These are phyloP conservation scores for Lasioglossum lativentre DNA, from an alignment of 2,888 invertebrate species.

Conservation along the genomic window DNA sequence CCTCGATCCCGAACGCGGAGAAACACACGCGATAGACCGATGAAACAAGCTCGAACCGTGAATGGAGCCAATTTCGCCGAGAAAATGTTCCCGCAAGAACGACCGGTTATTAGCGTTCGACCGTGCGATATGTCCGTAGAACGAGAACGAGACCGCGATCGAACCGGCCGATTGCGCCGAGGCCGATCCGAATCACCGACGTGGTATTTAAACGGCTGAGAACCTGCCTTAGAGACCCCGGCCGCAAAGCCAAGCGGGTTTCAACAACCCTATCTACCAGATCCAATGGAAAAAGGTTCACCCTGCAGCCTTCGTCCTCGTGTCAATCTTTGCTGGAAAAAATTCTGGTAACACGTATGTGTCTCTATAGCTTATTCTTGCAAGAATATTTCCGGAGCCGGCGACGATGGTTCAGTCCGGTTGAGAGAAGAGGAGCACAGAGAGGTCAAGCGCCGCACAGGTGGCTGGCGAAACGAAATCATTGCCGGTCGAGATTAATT, in stretches of 20 bases:
- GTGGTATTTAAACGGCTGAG: neutral
- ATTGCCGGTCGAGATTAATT: conserved; percentile 36
- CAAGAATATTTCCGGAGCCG: neutral
- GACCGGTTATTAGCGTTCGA: conserved; percentile 22
- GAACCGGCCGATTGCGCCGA: neutral
- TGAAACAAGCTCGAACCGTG: conserved; percentile 6
- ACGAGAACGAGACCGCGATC: conserved; percentile 7
- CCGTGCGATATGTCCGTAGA: neutral
- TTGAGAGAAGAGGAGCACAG: neutral
- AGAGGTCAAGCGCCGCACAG: conserved; percentile 4
- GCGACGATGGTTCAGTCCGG: neutral
- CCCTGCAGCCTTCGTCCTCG: neutral
- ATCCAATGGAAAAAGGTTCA: neutral
- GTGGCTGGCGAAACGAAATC: conserved; percentile 17
- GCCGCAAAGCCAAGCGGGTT: neutral
- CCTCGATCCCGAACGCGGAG: conserved; percentile 7
- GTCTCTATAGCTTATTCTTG: too few species aligned
- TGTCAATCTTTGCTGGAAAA: neutral
- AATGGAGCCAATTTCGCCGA: conserved; percentile 10
- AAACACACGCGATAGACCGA: neutral
- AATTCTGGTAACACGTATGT: too few species aligned
- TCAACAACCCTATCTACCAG: neutral
- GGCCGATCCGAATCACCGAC: neutral
- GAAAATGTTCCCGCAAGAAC: conserved; percentile 29
- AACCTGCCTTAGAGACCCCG: neutral